Conservation (phyloP, 2,113 vertebrate genomes). For the Panthera uncia region DNA sequence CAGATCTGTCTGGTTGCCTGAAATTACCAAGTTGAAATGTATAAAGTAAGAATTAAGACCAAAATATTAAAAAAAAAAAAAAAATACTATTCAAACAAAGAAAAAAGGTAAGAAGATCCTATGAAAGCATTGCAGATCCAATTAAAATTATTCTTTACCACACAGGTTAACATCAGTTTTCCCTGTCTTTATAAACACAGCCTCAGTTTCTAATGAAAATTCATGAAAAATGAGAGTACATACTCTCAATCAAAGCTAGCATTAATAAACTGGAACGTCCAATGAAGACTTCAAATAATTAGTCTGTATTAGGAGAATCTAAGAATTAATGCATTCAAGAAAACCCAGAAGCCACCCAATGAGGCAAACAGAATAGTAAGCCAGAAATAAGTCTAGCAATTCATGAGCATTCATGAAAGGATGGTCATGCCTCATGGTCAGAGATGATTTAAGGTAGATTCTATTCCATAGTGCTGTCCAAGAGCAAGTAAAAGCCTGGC, state of each 20-base stretch:
- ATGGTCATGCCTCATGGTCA: neutral
- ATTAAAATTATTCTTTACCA: conserved; percentile 27
- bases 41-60: neutral
- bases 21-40: conserved; percentile 3
- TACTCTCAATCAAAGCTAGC: neutral
- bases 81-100: neutral
- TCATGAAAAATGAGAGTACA: neutral
- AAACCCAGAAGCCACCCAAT: neutral
- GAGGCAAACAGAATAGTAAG: neutral
- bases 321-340: neutral
- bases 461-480: neutral
- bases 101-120: neutral
- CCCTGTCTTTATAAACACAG: neutral
- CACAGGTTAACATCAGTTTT: neutral
- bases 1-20: neutral
- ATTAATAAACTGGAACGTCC: neutral
- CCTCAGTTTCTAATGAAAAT: neutral
- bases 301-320: neutral
- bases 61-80: neutral
- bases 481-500: neutral
- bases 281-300: neutral
- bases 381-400: neutral
- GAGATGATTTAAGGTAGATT: neutral
- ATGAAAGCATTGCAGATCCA: neutral
- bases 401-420: neutral